Evolutionary conservation across 2,113 vertebrate species (phyloP).

Genomic region (Nymphicus hollandicus): DNA sequence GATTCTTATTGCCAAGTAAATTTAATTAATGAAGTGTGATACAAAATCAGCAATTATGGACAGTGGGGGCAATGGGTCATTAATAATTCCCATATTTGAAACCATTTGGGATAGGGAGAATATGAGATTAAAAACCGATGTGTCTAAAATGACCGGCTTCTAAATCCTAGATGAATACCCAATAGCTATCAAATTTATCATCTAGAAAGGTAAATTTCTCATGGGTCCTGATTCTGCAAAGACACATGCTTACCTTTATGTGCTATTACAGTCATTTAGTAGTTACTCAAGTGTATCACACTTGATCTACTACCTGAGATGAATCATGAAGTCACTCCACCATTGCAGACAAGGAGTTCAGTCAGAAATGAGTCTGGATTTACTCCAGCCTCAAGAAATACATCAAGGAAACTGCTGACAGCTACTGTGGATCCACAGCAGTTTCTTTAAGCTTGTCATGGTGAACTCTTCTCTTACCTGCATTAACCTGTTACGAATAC

Average conservation of each 20-base stretch:
- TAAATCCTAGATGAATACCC: not conserved
- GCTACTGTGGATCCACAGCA: not conserved
- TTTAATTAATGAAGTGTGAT: not conserved
- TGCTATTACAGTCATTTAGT: not conserved
- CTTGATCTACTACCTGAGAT: not conserved
- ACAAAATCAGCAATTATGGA: not conserved
- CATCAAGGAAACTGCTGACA: not conserved
- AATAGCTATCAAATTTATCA: not conserved
- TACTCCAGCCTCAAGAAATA: not conserved
- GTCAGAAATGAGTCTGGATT: not conserved
- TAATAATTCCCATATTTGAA: not conserved
- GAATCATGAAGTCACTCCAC: not conserved
- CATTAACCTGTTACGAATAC: not conserved
- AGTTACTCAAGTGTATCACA: not conserved
- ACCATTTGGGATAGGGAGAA: not conserved
- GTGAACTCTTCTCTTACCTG: not conserved
- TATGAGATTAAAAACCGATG: not conserved
- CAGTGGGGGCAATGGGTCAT: not conserved
- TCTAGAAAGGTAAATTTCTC: not conserved
- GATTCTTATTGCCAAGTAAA: not conserved
- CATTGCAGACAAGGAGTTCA: not conserved
- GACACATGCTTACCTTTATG: not conserved
- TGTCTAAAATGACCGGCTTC: not conserved
- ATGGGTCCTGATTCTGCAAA: not conserved
- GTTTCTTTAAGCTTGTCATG: not conserved